Evolutionary conservation across 2,113 vertebrate genomes (phyloP).

Genomic region (Macaca mulatta): DNA sequence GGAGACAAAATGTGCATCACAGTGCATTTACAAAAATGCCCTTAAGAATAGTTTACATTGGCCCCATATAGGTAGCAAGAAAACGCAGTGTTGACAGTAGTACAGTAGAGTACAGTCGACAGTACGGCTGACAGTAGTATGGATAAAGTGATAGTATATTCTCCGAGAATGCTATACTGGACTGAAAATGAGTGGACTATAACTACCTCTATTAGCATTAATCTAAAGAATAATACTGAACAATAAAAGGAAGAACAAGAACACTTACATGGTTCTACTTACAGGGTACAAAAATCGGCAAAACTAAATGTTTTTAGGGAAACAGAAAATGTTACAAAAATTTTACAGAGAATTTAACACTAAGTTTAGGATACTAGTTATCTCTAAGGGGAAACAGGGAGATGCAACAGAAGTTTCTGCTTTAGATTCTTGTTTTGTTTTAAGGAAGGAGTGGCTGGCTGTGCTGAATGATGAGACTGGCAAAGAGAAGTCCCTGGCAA

Average conservation of each 20-base stretch:
- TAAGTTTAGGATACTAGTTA: background rate
- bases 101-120: too few species aligned
- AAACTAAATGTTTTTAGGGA: background rate
- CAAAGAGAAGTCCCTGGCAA: too few species aligned
- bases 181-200: background rate
- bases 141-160: background rate
- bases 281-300: background rate
- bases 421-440: background rate
- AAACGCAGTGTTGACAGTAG: background rate
- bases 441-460: background rate
- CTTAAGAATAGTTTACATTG: background rate
- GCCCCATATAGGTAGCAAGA: background rate
- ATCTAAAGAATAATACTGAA: background rate
- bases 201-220: background rate
- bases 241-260: background rate
- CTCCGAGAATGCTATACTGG: background rate
- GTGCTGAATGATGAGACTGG: background rate
- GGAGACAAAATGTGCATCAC: background rate
- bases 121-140: background rate
- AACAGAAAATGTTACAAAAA: background rate
- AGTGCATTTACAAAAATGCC: background rate
- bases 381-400: background rate
- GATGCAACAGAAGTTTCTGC: background rate
- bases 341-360: background rate
- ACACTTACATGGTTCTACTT: background rate